Percentiles rank a stretch among this genome's conserved stretches.
Conservation (phyloP, 2,113 vertebrate genomes). For the Ictalurus furcatus region DNA sequence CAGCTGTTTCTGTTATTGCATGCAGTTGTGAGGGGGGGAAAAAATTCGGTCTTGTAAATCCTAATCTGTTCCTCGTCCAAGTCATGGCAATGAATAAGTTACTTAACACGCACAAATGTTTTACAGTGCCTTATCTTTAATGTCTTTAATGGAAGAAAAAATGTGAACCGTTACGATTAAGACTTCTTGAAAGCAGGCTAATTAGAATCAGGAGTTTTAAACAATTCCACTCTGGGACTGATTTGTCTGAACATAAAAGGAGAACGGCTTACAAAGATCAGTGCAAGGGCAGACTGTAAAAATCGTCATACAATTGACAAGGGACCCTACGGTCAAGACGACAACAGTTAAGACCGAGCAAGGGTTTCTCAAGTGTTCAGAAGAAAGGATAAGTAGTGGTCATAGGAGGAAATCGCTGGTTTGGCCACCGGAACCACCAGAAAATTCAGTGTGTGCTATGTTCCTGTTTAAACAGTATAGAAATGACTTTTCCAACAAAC, state of each 20-base stretch:
- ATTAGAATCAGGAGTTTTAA: constrained; percentile 13
- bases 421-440: neutral
- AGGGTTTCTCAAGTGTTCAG: neutral
- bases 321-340: constrained; percentile 7
- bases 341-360: neutral
- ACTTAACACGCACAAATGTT: constrained; percentile 10
- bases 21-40: neutral
- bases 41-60: neutral
- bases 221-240: neutral
- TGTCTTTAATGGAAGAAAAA: constrained; percentile 1
- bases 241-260: neutral
- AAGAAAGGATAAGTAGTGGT: neutral
- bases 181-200: neutral
- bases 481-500: neutral
- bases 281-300: neutral
- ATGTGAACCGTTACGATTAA: neutral
- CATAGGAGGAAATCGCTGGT: neutral
- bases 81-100: neutral
- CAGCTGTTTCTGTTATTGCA: constrained; percentile 43
- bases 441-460: neutral
- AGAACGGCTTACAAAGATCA: neutral
- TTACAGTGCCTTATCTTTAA: constrained; percentile 27
- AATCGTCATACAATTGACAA: neutral
- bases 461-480: neutral
- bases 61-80: neutral